Percentiles rank a stretch among this genome's conserved stretches.
These are phyloP conservation scores for Phyllotreta cruciferae DNA, from an alignment of 2,888 invertebrate genomes.

Conservation along the genomic window DNA sequence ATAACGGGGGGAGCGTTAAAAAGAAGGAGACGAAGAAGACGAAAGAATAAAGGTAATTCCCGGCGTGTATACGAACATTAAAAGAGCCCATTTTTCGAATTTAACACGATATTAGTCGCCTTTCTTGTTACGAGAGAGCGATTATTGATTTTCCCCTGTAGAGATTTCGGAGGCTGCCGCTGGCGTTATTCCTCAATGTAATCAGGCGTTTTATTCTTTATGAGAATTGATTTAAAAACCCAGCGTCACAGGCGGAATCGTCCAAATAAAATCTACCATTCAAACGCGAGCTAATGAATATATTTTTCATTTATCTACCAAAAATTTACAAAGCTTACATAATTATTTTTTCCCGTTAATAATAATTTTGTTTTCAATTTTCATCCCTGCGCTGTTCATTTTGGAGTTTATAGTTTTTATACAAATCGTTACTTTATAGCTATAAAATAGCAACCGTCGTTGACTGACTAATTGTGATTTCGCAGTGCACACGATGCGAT, in stretches of 20 bases:
- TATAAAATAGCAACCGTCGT: too few relatives aligned
- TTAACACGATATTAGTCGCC: constrained; percentile 25
- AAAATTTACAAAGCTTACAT: too few relatives aligned
- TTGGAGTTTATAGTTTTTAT: too few relatives aligned
- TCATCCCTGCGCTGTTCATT: too few relatives aligned
- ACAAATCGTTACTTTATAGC: too few relatives aligned
- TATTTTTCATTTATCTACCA: too few relatives aligned
- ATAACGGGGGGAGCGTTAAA: too few relatives aligned
- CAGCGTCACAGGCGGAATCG: constrained; percentile 26
- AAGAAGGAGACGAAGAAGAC: too few relatives aligned
- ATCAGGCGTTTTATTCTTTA: constrained; percentile 33
- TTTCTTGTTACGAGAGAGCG: constrained; percentile 28
- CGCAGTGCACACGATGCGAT: not conserved
- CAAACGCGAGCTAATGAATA: too few relatives aligned
- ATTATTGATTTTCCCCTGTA: constrained; percentile 27
- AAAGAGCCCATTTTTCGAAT: constrained; percentile 27
- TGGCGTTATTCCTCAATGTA: constrained; percentile 30
- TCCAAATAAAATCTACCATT: too few relatives aligned
- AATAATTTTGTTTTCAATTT: too few relatives aligned
- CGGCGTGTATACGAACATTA: constrained; percentile 11
- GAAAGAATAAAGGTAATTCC: constrained; percentile 16
- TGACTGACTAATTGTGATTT: not conserved
- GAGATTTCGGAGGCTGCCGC: constrained; percentile 22
- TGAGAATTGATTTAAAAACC: constrained; percentile 30
- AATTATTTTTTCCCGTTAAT: too few relatives aligned